Evolutionary conservation across 2,113 vertebrate species (phyloP), one percentile per base, ranked within the genome.

Genomic region (Pseudorasbora parva): DNA sequence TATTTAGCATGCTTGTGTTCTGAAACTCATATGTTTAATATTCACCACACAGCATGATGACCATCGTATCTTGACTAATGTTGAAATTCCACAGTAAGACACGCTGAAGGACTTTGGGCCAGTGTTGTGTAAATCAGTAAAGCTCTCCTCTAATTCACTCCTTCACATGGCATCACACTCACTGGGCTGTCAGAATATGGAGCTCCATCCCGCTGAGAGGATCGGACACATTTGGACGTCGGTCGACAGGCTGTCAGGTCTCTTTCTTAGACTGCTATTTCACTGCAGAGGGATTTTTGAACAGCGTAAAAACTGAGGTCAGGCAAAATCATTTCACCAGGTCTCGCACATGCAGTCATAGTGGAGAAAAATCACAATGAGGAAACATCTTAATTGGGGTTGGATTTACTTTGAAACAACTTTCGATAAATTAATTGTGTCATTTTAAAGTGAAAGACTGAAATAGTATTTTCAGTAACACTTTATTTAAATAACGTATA

Each of bases 301-400:
- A 78, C 60, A 74, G n/a, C 8, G 45, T 10, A 30, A 74, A 74
- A 74, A 25, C 27, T 8, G 23, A 17, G 45, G 71, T 47, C 72
- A 51, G 47, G 54, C 5, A 3, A 51, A 51, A 81, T 41, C 82
- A 91, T 87, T 84, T 78, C 78, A 71, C 23, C 68, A 62, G 49
- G 49, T 78, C 62, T 47, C 64, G 10, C 14, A 33, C 56, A 81
- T 5, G 49, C 27, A 49, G 41, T 76, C 25, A 23, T 43, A 6
- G 51, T 2, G 51, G 7, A 69, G 62, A 66, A 54, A 49, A 57
- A 54, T 8, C 51, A 54, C 51, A 54, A 19, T 19, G 17, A 54
- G 51, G 11, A 7, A 19, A 54, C 8, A 54, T 54, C 7, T 2
- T 8, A 21, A 21, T 1, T 21, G 17, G 14, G 1, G 4, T 49